phyloP scores from a whole-genome alignment of 1,140 invertebrate species.

The Neodiprion pinetum region DNA sequence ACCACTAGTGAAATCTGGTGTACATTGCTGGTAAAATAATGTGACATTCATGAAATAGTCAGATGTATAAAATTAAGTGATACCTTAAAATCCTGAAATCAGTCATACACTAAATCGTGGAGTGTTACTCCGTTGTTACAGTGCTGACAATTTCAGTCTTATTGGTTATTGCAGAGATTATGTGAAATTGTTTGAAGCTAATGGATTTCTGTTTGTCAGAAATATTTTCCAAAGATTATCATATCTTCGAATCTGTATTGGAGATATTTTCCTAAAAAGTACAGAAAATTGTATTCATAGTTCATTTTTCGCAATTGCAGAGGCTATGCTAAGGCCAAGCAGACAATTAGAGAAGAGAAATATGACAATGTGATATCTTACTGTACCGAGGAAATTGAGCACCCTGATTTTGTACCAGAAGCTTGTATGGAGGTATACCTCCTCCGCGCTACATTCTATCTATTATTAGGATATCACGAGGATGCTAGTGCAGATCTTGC shows the following conservation, averaged over 20 bases:
- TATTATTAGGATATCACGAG: constrained; percentile 76
- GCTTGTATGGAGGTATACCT: constrained; percentile 73
- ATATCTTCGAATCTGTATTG: no score
- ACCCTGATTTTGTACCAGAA: constrained; percentile 60
- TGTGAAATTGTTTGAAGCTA: background rate
- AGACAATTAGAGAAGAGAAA: constrained; percentile 71
- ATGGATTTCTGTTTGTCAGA: no score
- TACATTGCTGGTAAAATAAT: no score
- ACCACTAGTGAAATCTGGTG: no score
- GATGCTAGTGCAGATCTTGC: constrained; percentile 77
- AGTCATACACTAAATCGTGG: no score
- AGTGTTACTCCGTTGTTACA: no score
- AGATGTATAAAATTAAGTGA: no score
- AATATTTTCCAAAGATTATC: no score
- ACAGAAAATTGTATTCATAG: background rate
- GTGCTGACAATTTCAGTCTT: constrained; percentile 7
- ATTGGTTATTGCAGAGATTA: constrained; percentile 35
- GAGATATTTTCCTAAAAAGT: background rate
- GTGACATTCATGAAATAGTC: no score
- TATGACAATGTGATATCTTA: constrained; percentile 81
- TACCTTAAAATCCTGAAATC: no score
- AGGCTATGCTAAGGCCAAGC: constrained; percentile 72
- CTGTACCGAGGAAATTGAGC: constrained; percentile 83
- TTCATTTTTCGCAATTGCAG: constrained; percentile 39
- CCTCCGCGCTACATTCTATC: constrained; percentile 82